Conservation (phyloP, 2,888 invertebrate species). For the Cyclophora albipunctata region DNA sequence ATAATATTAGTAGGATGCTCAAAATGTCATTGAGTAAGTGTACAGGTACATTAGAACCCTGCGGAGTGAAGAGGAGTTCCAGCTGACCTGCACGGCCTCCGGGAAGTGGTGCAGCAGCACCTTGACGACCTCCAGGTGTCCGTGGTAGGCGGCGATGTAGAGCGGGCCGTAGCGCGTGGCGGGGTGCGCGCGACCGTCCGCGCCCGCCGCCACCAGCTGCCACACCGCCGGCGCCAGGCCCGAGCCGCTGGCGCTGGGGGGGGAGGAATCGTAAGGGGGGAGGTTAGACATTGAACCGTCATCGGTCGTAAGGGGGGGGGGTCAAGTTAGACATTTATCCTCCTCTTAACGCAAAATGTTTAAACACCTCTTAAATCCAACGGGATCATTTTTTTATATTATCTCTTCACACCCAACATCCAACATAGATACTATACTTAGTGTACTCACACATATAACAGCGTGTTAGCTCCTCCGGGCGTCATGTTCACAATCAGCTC, state of each 20-base stretch:
- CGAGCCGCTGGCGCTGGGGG: slow-evolving; percentile 89
- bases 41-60: too few relatives aligned
- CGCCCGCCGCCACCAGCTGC: slow-evolving; percentile 85
- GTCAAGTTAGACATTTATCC: too few relatives aligned
- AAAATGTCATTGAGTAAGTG: too few relatives aligned
- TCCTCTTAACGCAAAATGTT: not conserved
- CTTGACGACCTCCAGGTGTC: slow-evolving; percentile 85
- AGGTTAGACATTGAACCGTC: not conserved
- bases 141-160: slow-evolving; percentile 92
- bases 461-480: slow-evolving; percentile 89
- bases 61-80: too few relatives aligned
- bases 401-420: too few relatives aligned
- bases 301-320: too few relatives aligned
- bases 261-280: slow-evolving; percentile 2
- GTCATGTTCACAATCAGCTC: slow-evolving; percentile 89
- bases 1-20: too few relatives aligned
- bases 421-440: too few relatives aligned
- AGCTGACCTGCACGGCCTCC: slow-evolving; percentile 49
- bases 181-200: slow-evolving; percentile 92
- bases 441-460: slow-evolving; percentile 85
- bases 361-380: not conserved
- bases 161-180: slow-evolving; percentile 94
- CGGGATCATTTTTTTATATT: not conserved
- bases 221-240: slow-evolving; percentile 87
- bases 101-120: slow-evolving; percentile 87